Percentiles rank a stretch among this genome's conserved stretches.
phyloP scores from a whole-genome alignment of 2,797 vertebrate genomes.

The Gila robusta region DNA sequence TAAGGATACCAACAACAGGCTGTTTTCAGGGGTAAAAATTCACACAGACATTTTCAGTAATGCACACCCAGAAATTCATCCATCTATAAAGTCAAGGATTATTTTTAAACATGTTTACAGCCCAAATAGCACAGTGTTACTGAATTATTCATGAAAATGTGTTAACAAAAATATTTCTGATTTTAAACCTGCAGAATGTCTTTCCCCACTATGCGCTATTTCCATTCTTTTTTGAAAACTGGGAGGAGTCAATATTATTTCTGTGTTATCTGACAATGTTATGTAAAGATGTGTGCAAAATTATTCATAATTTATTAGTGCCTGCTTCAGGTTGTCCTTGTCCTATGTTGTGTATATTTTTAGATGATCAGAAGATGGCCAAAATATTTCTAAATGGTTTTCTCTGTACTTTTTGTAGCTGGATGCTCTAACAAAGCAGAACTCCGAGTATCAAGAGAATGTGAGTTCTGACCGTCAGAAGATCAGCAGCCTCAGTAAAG shows the following conservation, averaged over 20 bases:
- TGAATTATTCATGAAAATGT: background rate
- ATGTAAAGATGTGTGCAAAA: background rate
- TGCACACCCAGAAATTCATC: background rate
- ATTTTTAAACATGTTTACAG: background rate
- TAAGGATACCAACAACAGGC: background rate
- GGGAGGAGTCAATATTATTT: background rate
- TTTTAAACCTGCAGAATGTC: background rate
- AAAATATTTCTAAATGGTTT: slow-evolving; percentile 1
- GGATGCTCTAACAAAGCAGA: slow-evolving; percentile 84
- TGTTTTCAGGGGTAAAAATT: background rate
- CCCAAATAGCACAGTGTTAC: background rate
- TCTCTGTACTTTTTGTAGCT: slow-evolving; percentile 76
- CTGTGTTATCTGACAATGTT: background rate
- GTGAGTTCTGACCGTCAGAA: slow-evolving; percentile 83
- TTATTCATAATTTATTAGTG: background rate
- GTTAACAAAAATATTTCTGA: background rate
- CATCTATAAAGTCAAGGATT: background rate
- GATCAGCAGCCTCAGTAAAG: slow-evolving; percentile 84
- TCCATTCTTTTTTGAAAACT: background rate
- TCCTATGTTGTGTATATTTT: background rate
- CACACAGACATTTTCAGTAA: background rate
- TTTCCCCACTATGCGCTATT: background rate
- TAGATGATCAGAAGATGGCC: background rate
- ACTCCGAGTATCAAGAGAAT: slow-evolving; percentile 84
- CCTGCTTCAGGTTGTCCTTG: background rate